Evolutionary conservation across 2,888 invertebrate species (phyloP), one percentile per base, ranked within the genome.

Genomic region (Scaptomyza reducta): DNA sequence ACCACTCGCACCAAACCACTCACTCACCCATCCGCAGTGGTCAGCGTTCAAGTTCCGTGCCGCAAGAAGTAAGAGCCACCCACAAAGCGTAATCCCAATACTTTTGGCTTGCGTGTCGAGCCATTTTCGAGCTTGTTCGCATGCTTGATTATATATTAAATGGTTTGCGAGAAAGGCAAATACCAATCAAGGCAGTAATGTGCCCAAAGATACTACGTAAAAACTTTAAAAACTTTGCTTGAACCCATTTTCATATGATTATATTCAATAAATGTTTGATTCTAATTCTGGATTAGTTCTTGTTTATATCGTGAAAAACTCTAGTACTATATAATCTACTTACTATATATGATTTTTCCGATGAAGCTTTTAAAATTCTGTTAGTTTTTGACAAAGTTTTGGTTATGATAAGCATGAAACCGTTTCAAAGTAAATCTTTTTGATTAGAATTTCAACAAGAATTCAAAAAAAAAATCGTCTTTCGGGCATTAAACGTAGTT

Each of bases 111-210:
- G 49, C 33, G 33, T 49, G 33, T 33, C n/a, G 50, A 66, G 47
- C 51, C 33, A 42, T 54, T 57, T 47, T 64, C 16, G 40, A 53
- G 10, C 18, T n/a, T 33, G 25, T 33, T 38, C 38, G 16, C 56
- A 81, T 55, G 64, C 59, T 61, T 70, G 76, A 82, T 82, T 76
- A 3, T 46, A 13, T 31, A 31, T 13, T 13, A 16, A 47, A 31
- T 47, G 33, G 5, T n/a, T n/a, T 13, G n/a, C 33, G 31, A 5
- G 6, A 18, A 18, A 0, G 18, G 6, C 13, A 35, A 35, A 35
- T 35, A 35, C 13, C 35, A 35, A 35, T 35, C 7, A 18, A 6
- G n/a, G 13, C 6, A 33, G 38, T 38, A 31, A 13, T 9, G 13
- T 18, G 18, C 10, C 3, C 3, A 9, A 1, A 47, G 47, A 47